phyloP scores from a whole-genome alignment of 2,888 invertebrate genomes.

The Anthrax anthrax region DNA sequence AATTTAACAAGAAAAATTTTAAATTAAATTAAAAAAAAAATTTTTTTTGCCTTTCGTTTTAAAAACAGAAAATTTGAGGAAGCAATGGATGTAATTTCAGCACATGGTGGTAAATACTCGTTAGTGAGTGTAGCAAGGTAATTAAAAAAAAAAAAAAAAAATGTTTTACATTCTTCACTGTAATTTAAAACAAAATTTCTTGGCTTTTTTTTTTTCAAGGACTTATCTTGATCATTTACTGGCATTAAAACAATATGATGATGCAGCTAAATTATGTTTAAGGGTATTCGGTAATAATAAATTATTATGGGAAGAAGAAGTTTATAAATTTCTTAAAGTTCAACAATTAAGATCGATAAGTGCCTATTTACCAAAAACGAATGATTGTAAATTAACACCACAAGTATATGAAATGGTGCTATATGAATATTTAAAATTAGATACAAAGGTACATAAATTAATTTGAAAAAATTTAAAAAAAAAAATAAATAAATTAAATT shows the following conservation, averaged over 20 bases:
- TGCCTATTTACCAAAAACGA: slow-evolving; percentile 60
- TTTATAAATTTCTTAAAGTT: slow-evolving; percentile 74
- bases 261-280: slow-evolving; percentile 74
- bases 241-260: slow-evolving; percentile 51
- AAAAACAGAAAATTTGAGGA: slow-evolving; percentile 54
- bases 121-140: slow-evolving; percentile 27
- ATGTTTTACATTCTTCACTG: too few relatives aligned
- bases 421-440: slow-evolving; percentile 76
- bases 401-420: slow-evolving; percentile 89
- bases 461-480: not conserved
- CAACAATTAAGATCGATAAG: slow-evolving; percentile 69
- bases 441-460: slow-evolving; percentile 41
- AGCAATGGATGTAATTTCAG: slow-evolving; percentile 68
- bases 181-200: not conserved
- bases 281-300: slow-evolving; percentile 71
- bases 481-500: not conserved
- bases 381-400: slow-evolving; percentile 58
- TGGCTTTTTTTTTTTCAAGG: slow-evolving; percentile 14
- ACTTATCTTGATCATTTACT: slow-evolving; percentile 74
- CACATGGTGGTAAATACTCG: slow-evolving; percentile 41
- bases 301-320: slow-evolving; percentile 80
- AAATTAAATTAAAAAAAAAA: too few relatives aligned
- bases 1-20: too few relatives aligned
- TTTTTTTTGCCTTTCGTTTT: too few relatives aligned
- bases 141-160: not conserved